These are phyloP conservation scores for Actias luna DNA, from an alignment of 2,888 invertebrate species.

Conservation along the genomic window DNA sequence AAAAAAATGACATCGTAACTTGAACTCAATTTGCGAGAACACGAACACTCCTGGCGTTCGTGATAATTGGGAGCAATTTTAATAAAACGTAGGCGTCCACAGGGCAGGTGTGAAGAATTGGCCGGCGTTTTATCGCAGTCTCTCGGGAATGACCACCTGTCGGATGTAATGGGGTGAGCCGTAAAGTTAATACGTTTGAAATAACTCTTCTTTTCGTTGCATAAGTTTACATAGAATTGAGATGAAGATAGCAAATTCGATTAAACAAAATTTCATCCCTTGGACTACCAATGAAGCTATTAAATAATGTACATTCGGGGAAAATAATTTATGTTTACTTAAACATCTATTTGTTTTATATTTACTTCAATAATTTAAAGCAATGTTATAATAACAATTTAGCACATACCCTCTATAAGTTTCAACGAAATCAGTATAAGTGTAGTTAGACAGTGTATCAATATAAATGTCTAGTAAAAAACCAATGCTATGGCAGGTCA, in stretches of 20 bases:
- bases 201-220: neutral
- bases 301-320: too few species aligned
- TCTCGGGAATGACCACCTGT: slow-evolving; percentile 16
- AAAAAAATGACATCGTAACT: neutral
- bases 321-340: too few species aligned
- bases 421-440: too few species aligned
- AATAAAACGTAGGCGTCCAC: slow-evolving; percentile 31
- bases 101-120: slow-evolving; percentile 46
- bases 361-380: too few species aligned
- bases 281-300: too few species aligned
- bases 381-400: too few species aligned
- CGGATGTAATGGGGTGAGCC: slow-evolving; percentile 3
- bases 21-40: slow-evolving; percentile 12
- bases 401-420: too few species aligned
- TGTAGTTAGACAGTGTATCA: too few species aligned
- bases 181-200: slow-evolving; percentile 1
- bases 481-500: too few species aligned
- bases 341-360: too few species aligned
- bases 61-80: slow-evolving; percentile 41
- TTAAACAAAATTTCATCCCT: neutral
- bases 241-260: neutral
- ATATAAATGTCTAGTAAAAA: too few species aligned
- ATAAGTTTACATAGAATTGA: neutral
- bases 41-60: neutral
- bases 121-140: slow-evolving; percentile 19